Evolutionary conservation across 1,140 invertebrate genomes (phyloP).

Genomic region (Sinonovacula constricta): DNA sequence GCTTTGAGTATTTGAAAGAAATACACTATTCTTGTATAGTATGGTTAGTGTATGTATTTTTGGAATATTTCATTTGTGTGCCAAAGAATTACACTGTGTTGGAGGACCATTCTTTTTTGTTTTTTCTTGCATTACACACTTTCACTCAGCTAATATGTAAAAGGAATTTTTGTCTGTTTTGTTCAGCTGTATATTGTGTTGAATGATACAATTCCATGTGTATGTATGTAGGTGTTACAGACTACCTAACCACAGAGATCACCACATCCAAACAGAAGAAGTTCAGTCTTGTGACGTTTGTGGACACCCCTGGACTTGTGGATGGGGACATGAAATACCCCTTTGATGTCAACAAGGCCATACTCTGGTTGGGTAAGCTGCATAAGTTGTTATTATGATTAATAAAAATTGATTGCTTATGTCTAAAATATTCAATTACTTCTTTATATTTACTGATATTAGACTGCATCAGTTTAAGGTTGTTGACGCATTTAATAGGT

Average conservation of each 20-base stretch:
- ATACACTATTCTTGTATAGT: no score
- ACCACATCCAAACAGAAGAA: conserved; percentile 83
- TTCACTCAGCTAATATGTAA: neutral
- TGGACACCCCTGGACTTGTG: conserved; percentile 84
- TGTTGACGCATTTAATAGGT: no score
- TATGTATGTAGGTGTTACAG: conserved; percentile 80
- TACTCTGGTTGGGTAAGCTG: conserved; percentile 81
- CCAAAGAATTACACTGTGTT: neutral
- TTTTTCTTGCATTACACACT: neutral
- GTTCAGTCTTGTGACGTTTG: conserved; percentile 83
- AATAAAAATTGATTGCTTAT: no score
- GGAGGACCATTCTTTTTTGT: neutral
- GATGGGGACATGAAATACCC: conserved; percentile 85
- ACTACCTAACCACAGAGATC: conserved; percentile 83
- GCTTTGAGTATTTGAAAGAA: no score
- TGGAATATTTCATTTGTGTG: no score
- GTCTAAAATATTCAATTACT: no score
- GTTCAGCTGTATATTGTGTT: neutral
- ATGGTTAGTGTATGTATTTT: no score
- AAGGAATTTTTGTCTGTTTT: neutral
- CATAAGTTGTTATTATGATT: no score
- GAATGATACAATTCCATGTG: no score
- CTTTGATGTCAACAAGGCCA: conserved; percentile 83
- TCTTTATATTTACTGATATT: no score
- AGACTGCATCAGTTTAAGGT: no score